Base-by-base conservation (phyloP, 1,140 invertebrate genomes). In the Thrips palmi region DNA sequence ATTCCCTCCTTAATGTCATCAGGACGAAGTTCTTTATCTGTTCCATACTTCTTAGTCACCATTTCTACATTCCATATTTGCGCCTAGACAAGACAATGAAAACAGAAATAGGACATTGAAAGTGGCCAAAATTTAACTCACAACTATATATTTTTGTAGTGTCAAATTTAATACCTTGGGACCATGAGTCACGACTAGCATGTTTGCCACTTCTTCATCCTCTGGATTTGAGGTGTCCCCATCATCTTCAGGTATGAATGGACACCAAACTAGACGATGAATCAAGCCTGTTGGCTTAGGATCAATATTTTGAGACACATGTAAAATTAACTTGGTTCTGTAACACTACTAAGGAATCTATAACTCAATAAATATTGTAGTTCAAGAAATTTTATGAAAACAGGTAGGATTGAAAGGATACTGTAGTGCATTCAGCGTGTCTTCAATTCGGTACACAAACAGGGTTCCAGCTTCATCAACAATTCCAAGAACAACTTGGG, bases 231-330 rank as follows among this genome's bases (percentile, higher is more conserved):
- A 39, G 31, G 74, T 70, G 10, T 71, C 68, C 24, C 73, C 70
- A 20, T 52, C 51, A 20, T 69, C 64, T 30, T 68, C 69, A 0
- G 82, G 78, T 40, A 93, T 77, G 60, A 78, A 94, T 0, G 86
- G 84, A 57, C 88, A 93, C 88, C 88, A 96, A 45, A 91, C 81
- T 2, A 85, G 66, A 37, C 77, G 60, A 48, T 76, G 68, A 39
- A 46, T 52, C 29, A 57, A 57, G 36, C 50, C 51, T 1, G n/a
- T n/a, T n/a, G 48, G 33, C 4, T 38, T 36, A 8, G 33, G 49
- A n/a, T 53, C 44, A 24, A 54, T 55, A 6, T 61, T 56, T 21
- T 70, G 62, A 22, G 54, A 55, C 2, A 77, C 56, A 49, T 76
- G 65, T 27, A 62, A 37, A 5, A 57, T 24, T 18, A 51, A 31